These are phyloP conservation scores for Cololabis saira DNA, from an alignment of 2,113 vertebrate genomes.

Conservation along the genomic window DNA sequence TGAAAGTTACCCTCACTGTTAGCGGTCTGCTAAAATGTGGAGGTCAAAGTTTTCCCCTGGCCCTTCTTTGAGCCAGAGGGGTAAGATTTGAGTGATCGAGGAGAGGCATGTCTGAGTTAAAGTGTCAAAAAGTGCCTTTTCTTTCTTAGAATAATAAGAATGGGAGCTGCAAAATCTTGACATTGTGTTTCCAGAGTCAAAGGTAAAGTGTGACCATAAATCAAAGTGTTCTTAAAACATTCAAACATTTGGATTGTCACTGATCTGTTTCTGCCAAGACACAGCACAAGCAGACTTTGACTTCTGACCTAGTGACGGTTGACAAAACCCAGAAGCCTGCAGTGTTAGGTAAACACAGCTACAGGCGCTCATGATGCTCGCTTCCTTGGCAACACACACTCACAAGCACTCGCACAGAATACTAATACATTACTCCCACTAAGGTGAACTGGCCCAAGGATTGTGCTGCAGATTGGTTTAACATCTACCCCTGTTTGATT, in stretches of 20 bases:
- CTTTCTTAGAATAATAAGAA: background rate
- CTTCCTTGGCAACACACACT: slow-evolving; percentile 53
- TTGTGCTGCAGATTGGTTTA: background rate
- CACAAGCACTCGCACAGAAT: slow-evolving; percentile 8
- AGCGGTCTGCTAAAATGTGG: background rate
- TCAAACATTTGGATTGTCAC: background rate
- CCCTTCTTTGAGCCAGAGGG: background rate
- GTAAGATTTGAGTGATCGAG: slow-evolving; percentile 6
- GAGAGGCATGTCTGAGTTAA: background rate
- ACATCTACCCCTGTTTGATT: too few species aligned
- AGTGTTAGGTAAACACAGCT: slow-evolving; percentile 54
- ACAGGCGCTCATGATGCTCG: slow-evolving; percentile 27
- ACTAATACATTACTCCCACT: slow-evolving; percentile 15
- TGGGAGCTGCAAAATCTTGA: background rate
- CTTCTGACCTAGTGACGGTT: slow-evolving; percentile 50
- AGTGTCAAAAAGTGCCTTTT: slow-evolving; percentile 1
- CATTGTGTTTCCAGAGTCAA: background rate
- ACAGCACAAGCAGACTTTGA: slow-evolving; percentile 18
- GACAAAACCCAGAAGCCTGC: slow-evolving; percentile 50
- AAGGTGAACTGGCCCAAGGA: background rate
- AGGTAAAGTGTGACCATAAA: background rate
- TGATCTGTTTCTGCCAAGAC: background rate
- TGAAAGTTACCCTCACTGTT: background rate
- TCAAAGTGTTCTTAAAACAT: background rate
- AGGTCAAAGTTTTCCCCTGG: background rate